These are phyloP conservation scores for Gila robusta DNA, from an alignment of 2,797 vertebrate genomes.

Conservation along the genomic window DNA sequence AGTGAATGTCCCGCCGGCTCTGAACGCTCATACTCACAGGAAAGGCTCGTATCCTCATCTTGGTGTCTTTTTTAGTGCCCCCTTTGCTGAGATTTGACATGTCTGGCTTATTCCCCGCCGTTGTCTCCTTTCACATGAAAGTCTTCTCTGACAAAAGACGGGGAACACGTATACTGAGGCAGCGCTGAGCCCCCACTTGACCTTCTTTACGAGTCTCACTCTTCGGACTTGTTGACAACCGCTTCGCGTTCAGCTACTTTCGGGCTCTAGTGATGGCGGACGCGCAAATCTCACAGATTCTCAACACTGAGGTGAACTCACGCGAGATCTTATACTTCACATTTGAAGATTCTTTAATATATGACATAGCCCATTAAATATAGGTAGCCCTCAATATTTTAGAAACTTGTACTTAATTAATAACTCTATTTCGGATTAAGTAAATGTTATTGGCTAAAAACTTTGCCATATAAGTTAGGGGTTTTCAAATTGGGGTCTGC, in stretches of 20 bases:
- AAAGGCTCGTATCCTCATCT: slow-evolving; percentile 99
- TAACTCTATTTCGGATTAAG: not conserved
- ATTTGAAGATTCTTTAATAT: not conserved
- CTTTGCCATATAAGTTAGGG: too few relatives aligned
- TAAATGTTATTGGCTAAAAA: not conserved
- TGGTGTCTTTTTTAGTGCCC: slow-evolving; percentile 98
- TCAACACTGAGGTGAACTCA: slow-evolving; percentile 70
- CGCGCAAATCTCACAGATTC: slow-evolving; percentile 86
- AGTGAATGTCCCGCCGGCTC: slow-evolving; percentile 61
- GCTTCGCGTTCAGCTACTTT: slow-evolving; percentile 76
- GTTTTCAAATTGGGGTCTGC: too few relatives aligned
- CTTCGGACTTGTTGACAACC: slow-evolving; percentile 82
- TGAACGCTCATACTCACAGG: slow-evolving; percentile 85
- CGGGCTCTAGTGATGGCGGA: slow-evolving; percentile 88
- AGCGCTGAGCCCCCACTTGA: slow-evolving; percentile 75
- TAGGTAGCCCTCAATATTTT: not conserved
- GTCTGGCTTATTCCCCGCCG: slow-evolving; percentile 76
- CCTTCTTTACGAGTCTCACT: slow-evolving; percentile 73
- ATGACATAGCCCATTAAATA: not conserved
- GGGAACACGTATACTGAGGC: slow-evolving; percentile 70
- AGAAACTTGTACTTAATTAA: not conserved
- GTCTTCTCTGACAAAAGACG: slow-evolving; percentile 69
- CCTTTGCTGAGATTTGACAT: slow-evolving; percentile 99
- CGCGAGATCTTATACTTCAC: slow-evolving; percentile 70
- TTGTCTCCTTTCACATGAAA: slow-evolving; percentile 83